Conservation (phyloP, 1,140 invertebrate genomes). For the Carposina sasakii region DNA sequence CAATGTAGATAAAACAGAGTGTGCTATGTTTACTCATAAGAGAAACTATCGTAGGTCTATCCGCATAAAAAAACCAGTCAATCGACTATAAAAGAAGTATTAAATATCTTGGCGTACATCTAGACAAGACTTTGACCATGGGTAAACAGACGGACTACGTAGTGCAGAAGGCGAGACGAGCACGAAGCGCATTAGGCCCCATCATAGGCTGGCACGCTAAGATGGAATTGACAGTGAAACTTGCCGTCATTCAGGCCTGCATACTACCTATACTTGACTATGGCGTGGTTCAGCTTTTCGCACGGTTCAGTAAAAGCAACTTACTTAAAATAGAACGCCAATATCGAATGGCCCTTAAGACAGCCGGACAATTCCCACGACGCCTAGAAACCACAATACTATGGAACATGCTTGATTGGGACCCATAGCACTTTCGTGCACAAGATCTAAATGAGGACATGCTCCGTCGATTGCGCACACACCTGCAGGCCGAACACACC, state of each 20-base stretch:
- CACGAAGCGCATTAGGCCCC: not conserved
- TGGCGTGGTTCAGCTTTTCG: conserved; percentile 6
- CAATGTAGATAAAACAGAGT: conserved; percentile 13
- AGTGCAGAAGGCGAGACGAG: not conserved
- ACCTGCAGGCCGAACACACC: too few relatives aligned
- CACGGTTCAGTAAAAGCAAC: not conserved
- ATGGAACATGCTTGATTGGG: too few relatives aligned
- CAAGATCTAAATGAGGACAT: too few relatives aligned
- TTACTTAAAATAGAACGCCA: not conserved
- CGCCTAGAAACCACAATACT: too few relatives aligned
- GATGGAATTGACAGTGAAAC: not conserved
- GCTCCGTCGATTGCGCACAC: too few relatives aligned
- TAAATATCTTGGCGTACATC: conserved; percentile 3
- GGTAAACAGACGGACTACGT: not conserved
- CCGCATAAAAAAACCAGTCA: not conserved
- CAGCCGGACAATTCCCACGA: too few relatives aligned
- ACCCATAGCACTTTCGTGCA: too few relatives aligned
- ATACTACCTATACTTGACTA: conserved; percentile 10
- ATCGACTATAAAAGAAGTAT: not conserved
- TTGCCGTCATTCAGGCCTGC: conserved; percentile 1
- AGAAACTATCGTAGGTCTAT: not conserved
- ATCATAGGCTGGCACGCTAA: conserved; percentile 6
- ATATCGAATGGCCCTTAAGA: conserved; percentile 5
- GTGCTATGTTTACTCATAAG: conserved; percentile 10
- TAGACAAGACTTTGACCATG: conserved; percentile 6